Evolutionary conservation across 2,797 vertebrate species (phyloP), one percentile per base, ranked within the genome.

Genomic region (Helicolenus hilgendorfi): DNA sequence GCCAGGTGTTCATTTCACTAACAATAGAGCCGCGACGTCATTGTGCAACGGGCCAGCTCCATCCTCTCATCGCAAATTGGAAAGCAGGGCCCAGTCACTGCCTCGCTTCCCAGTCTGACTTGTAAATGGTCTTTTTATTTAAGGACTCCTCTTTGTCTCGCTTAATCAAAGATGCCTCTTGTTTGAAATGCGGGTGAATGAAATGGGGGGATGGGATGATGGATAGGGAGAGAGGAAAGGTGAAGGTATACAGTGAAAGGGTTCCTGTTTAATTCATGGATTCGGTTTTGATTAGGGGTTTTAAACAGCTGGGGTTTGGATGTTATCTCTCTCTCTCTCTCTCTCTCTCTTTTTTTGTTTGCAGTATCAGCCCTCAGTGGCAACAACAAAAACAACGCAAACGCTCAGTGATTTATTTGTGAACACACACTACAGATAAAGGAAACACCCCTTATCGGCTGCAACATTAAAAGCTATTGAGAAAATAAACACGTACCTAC

Each of bases 1-100:
- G 92, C 97, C 97, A 98, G 97, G 97, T 98, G 97, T 96, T 98
- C 97, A 98, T 98, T 98, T 97, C 89, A 97, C 96, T 97, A 96
- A 98, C 96, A 98, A 98, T 97, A 87, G 96, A 79, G 83, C 85
- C 22, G 90, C 83, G 33, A 94, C 97, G 96, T 97, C 96, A 97
- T 91, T 77, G 85, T 81, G 83, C 87, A 33, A 69, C 27, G 69
- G 77, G 87, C 94, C 93, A 80, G 92, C 90, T 68, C 84, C 71
- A 87, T 94, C 91, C 96, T 95, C 95, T 96, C 95, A 95, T 95
- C 94, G 77, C 89, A 89, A 95, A 97, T 95, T 93, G 95, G 84
- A 91, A 87, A 96, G 84, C 89, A 75, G 84, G 82, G 85, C 85
- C 86, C 89, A 74, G 91, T 81, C 91, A 88, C 70, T 85, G 90